Percentiles rank a stretch among this genome's conserved stretches.
These are phyloP conservation scores for Alexandromys oeconomus DNA, from an alignment of 2,797 vertebrate species.

Conservation along the genomic window DNA sequence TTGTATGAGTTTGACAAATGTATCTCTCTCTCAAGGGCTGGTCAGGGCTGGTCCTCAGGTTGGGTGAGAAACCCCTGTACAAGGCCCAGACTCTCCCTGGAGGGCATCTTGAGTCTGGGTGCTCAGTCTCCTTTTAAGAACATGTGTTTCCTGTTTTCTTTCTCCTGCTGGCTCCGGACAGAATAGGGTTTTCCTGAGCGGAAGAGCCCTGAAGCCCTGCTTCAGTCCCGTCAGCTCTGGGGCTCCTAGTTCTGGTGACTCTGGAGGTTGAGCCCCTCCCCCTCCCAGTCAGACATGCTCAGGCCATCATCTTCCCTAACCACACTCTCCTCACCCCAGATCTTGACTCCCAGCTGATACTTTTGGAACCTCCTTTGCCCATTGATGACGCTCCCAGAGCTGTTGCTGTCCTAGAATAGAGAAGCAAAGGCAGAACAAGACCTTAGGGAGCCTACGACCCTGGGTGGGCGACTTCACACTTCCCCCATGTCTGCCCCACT, in stretches of 20 bases:
- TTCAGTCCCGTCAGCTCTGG: slow-evolving; percentile 35
- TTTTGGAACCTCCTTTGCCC: not conserved
- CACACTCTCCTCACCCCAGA: not conserved
- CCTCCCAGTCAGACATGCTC: not conserved
- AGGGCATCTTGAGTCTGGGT: slow-evolving; percentile 81
- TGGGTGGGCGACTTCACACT: not conserved
- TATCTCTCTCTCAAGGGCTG: not conserved
- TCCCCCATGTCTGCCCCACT: not conserved
- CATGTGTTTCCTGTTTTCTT: slow-evolving; percentile 98
- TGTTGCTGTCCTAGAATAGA: not conserved
- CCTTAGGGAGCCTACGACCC: not conserved
- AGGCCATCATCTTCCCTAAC: not conserved
- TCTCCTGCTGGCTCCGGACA: slow-evolving; percentile 87
- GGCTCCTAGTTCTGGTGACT: slow-evolving; percentile 11
- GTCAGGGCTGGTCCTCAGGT: not conserved
- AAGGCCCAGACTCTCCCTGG: slow-evolving; percentile 75
- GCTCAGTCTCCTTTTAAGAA: slow-evolving; percentile 87
- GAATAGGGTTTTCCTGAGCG: slow-evolving; percentile 92
- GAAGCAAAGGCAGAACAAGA: not conserved
- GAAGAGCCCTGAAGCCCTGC: slow-evolving; percentile 82
- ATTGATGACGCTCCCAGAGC: not conserved
- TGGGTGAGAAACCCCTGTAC: slow-evolving; percentile 29
- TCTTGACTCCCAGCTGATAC: not conserved
- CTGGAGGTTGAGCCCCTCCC: not conserved
- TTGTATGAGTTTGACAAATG: not conserved